Percentiles rank a stretch among this genome's conserved stretches.
Evolutionary conservation across 2,113 vertebrate genomes (phyloP).

Genomic region (Andinoacara biseriatus): DNA sequence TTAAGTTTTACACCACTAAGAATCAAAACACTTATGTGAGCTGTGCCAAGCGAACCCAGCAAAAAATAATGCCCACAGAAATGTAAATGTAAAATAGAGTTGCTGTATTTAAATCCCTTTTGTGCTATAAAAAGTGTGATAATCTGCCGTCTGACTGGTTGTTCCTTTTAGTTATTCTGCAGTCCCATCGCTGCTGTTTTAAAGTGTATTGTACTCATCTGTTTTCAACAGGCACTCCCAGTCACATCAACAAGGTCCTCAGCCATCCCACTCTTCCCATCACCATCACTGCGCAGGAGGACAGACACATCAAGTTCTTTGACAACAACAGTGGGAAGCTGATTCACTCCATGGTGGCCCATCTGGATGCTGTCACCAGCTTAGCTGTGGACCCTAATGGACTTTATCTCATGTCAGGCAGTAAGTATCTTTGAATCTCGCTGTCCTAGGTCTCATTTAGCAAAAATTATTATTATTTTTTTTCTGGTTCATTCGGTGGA

Average conservation of each 20-base stretch:
- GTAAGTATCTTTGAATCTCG: constrained; percentile 83
- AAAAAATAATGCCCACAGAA: not conserved
- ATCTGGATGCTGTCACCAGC: constrained; percentile 97
- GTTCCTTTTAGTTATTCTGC: not conserved
- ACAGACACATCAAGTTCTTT: constrained; percentile 96
- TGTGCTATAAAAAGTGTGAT: not conserved
- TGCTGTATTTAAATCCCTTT: not conserved
- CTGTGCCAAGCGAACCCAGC: not conserved
- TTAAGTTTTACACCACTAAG: not conserved
- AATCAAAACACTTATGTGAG: not conserved
- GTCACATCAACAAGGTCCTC: constrained; percentile 96
- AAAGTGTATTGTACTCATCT: not conserved
- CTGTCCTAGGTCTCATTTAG: not conserved
- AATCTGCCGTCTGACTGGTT: not conserved
- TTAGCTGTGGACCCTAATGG: constrained; percentile 98
- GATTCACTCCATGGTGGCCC: constrained; percentile 98
- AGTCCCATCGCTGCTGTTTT: not conserved
- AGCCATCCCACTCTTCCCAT: constrained; percentile 99
- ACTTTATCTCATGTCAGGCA: constrained; percentile 99
- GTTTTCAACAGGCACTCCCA: constrained; percentile 77
- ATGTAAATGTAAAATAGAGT: not conserved
- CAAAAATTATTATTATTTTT: not conserved
- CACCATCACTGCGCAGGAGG: constrained; percentile 97
- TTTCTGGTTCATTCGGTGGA: not conserved
- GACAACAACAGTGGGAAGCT: constrained; percentile 98